These are phyloP conservation scores for Paramormyrops kingsleyae DNA, from an alignment of 2,113 vertebrate genomes.

Conservation along the genomic window DNA sequence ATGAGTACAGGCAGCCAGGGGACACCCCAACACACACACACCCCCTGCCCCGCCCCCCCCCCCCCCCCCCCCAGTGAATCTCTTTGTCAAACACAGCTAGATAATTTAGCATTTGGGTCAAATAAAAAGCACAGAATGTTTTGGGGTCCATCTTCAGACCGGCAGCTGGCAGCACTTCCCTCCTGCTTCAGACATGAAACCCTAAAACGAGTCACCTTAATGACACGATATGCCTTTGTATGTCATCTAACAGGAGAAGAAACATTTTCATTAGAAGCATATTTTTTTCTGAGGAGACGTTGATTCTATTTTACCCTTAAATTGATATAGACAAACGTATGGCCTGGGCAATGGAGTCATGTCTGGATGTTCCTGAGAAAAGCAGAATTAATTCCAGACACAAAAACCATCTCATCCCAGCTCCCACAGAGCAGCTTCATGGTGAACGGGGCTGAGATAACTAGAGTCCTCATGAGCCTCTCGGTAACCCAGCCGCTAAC, in stretches of 20 bases:
- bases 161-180: neutral
- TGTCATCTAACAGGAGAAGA: neutral
- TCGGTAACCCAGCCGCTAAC: neutral
- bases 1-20: neutral
- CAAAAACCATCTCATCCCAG: neutral
- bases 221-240: neutral
- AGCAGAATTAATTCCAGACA: neutral
- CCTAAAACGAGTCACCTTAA: neutral
- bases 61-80: too few relatives aligned
- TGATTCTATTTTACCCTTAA: neutral
- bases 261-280: neutral
- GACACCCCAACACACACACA: neutral
- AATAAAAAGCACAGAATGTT: neutral
- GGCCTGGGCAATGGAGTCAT: neutral
- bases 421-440: neutral
- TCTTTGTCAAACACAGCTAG: neutral
- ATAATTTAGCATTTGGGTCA: neutral
- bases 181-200: neutral
- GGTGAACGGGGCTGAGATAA: neutral
- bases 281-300: neutral
- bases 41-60: too few relatives aligned
- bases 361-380: neutral
- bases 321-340: neutral
- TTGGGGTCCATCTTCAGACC: neutral
- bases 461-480: neutral